A percentile compares a stretch with the other conserved stretches of the same genome.
These are phyloP conservation scores for Synergus itoensis DNA, from an alignment of 2,888 invertebrate genomes.

Conservation along the genomic window DNA sequence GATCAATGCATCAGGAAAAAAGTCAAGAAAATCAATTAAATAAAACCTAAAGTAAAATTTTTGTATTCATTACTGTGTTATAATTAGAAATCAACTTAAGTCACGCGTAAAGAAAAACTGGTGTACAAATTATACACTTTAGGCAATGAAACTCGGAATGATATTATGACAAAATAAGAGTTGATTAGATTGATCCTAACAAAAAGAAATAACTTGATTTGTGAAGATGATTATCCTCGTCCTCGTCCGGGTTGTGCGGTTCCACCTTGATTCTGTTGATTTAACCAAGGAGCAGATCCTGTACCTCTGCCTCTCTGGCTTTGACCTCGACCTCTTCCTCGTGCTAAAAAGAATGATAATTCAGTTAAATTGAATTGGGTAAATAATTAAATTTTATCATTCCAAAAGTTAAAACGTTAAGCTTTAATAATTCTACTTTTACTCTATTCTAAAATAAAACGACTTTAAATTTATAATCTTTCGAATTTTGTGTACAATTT, in stretches of 20 bases:
- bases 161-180: not conserved
- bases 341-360: constrained; percentile 60
- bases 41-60: not conserved
- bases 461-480: too few species aligned
- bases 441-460: too few species aligned
- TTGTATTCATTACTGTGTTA: not conserved
- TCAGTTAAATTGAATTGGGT: not conserved
- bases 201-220: not conserved
- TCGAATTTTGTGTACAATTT: too few species aligned
- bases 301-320: constrained; percentile 76
- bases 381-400: too few species aligned
- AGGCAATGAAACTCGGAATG: not conserved
- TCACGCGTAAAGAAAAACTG: not conserved
- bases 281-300: constrained; percentile 76
- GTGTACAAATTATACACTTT: not conserved
- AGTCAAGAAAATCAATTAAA: not conserved
- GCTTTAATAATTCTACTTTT: too few species aligned
- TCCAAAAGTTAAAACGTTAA: not conserved
- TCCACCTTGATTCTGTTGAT: constrained; percentile 74
- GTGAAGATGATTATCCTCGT: constrained; percentile 67
- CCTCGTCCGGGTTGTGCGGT: constrained; percentile 75
- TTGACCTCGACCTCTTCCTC: constrained; percentile 75
- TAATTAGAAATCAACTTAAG: not conserved
- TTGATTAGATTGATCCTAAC: not conserved
- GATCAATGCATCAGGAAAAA: not conserved